A percentile compares a stretch with the other conserved stretches of the same genome.
These are phyloP conservation scores for Pseudococcus longispinus DNA, from an alignment of 2,888 invertebrate species.

Conservation along the genomic window DNA sequence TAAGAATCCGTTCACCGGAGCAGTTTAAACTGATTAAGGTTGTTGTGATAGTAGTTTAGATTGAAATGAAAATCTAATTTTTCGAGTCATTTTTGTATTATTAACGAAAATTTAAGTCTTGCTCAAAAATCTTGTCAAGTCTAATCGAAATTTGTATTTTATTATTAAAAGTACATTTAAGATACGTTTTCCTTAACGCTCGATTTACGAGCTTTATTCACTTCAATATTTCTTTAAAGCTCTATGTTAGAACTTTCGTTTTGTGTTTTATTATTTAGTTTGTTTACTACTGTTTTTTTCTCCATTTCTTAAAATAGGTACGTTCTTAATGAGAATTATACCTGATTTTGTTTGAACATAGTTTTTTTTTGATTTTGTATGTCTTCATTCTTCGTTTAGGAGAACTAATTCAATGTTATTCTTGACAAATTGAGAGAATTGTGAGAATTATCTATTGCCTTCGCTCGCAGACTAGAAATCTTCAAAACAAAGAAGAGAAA, in stretches of 20 bases:
- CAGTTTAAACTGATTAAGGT: background rate
- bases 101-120: background rate
- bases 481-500: no score
- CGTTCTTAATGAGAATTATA: background rate
- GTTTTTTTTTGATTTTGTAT: background rate
- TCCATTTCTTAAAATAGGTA: background rate
- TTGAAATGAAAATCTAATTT: background rate
- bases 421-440: no score
- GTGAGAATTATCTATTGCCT: no score
- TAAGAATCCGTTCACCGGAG: background rate
- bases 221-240: background rate
- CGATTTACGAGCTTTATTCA: background rate
- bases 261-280: background rate
- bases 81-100: constrained; percentile 1
- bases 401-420: no score
- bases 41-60: constrained; percentile 23
- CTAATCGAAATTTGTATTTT: background rate
- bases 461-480: no score
- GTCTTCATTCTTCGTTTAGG: no score
- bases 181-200: background rate
- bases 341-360: background rate
- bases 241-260: background rate
- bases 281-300: background rate
- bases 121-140: background rate
- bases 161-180: background rate